These are phyloP conservation scores for Eucidaris tribuloides DNA, from an alignment of 35 echinoderm and acorn worm genomes.

Conservation along the genomic window DNA sequence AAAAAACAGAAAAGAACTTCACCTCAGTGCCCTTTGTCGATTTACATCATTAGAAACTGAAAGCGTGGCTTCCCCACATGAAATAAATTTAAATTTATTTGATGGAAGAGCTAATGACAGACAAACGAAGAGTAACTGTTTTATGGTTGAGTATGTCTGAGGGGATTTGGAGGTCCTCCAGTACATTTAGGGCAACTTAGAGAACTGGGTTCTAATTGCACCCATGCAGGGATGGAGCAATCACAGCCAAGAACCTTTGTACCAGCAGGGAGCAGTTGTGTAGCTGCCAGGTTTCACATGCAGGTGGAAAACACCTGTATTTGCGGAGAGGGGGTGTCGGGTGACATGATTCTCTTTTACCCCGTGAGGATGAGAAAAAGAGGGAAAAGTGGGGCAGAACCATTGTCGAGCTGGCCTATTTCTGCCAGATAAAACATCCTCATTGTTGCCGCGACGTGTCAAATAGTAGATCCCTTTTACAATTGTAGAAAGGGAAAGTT, in stretches of 20 bases:
- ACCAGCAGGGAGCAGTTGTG: neutral
- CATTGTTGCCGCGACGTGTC: slow-evolving; percentile 9
- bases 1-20: no score
- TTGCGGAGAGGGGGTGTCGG: neutral
- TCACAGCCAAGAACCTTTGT: neutral
- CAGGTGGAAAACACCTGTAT: slow-evolving; percentile 35
- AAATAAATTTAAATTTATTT: no score
- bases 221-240: slow-evolving; percentile 5
- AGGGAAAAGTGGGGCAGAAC: slow-evolving; percentile 11
- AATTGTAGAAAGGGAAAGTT: neutral
- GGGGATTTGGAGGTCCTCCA: no score
- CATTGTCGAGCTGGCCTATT: slow-evolving; percentile 19
- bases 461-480: neutral
- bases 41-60: no score
- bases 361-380: neutral
- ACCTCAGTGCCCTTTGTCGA: no score
- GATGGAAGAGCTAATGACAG: no score
- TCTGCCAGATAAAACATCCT: slow-evolving; percentile 27
- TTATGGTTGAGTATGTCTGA: no score
- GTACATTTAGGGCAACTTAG: no score
- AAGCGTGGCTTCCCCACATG: no score
- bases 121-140: no score
- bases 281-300: slow-evolving; percentile 12
- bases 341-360: slow-evolving; percentile 8
- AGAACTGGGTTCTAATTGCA: slow-evolving; percentile 3